Base-by-base conservation (phyloP, 2,113 vertebrate genomes). In the Climacteris rufus region DNA sequence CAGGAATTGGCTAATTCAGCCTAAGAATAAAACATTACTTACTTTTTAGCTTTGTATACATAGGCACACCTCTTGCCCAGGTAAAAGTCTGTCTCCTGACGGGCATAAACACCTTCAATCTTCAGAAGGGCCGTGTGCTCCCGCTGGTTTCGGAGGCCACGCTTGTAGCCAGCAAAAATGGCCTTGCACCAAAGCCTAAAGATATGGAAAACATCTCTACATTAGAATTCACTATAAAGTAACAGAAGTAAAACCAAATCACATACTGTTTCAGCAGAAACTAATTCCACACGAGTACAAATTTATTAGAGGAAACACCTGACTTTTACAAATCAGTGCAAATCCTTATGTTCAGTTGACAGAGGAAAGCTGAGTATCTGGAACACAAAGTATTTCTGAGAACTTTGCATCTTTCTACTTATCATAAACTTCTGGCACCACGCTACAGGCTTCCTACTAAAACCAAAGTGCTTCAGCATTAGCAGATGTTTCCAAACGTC, bases 1-100 rank as follows among this genome's bases (percentile, higher is more conserved):
- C 0, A 50, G 2, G 5, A 56, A 6, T 3, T 82, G 13, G 25
- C 5, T 20, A 33, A 65, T 53, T 84, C 27, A 65, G 6, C 3
- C 3, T 9, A 37, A 59, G 5, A 81, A 39, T 7, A 56, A 40
- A 31, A 30, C 27, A 15, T 11, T 1, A 98, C 99, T 98, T 96
- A 99, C 99, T 99, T 99, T 95, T 99, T 99, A 77, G 99, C 99
- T 98, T 99, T 99, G 98, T 99, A 99, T 21, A 99, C 99, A 50
- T 99, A 99, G 68, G 99, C 99, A 75, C 99, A 99, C 80, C 98
- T 98, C 89, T 99, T 99, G 79, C 99, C 99, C 91, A 99, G 97
- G 97, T 99, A 99, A 97, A 99, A 99, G 54, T 99, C 99, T 1
- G 99, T 99, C 96, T 99, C 99, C 30, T 98, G 95, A 4, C 99